Evolutionary conservation across 2,797 vertebrate species (phyloP).

Genomic region (Muscicapa striata): DNA sequence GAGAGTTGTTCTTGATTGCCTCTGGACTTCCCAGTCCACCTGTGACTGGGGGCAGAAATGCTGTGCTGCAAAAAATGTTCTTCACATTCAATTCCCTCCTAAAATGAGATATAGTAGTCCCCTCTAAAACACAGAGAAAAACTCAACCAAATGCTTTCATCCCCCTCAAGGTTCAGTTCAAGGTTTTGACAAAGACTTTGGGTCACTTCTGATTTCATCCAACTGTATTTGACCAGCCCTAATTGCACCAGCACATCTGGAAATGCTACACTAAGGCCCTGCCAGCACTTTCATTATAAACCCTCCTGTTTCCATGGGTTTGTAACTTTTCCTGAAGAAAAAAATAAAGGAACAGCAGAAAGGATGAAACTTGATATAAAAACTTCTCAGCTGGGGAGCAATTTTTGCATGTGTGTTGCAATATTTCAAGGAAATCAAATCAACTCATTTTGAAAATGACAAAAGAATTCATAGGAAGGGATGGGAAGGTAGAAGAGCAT

Average conservation of each 20-base stretch:
- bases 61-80: fast-evolving
- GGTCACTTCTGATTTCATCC: constrained; percentile 44
- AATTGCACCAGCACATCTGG: constrained; percentile 63
- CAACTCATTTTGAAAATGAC: constrained; percentile 25
- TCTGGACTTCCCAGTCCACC: neutral
- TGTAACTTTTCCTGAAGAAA: constrained; percentile 16
- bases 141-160: neutral
- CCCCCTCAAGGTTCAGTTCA: neutral
- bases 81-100: neutral
- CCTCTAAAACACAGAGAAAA: neutral
- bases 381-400: constrained; percentile 45
- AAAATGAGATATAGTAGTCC: neutral
- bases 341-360: neutral
- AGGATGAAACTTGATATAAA: constrained; percentile 52
- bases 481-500: neutral
- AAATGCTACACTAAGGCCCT: constrained; percentile 49
- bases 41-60: neutral
- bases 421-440: constrained; percentile 57
- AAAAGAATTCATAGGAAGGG: neutral
- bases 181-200: constrained; percentile 10
- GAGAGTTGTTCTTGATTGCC: neutral
- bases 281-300: constrained; percentile 48
- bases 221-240: constrained; percentile 14
- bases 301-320: constrained; percentile 28
- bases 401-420: constrained; percentile 28